Percentiles rank a stretch among this genome's conserved stretches.
Conservation (phyloP, 2,888 invertebrate species). For the Podabrus alpinus region DNA sequence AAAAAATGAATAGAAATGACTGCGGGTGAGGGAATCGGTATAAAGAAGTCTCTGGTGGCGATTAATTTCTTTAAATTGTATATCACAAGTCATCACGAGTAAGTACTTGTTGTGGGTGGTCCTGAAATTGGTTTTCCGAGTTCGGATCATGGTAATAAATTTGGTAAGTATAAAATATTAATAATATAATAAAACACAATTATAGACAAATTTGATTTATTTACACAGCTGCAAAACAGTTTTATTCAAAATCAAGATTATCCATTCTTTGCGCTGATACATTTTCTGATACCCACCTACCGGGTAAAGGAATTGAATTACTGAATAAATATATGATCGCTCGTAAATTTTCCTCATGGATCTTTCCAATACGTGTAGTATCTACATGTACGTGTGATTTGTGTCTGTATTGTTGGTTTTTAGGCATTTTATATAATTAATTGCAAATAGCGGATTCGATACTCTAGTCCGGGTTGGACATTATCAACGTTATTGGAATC, state of each 20-base stretch:
- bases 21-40: too few relatives aligned
- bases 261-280: slow-evolving; percentile 47
- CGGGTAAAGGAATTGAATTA: slow-evolving; percentile 49
- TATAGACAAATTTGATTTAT: slow-evolving; percentile 26
- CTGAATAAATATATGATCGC: slow-evolving; percentile 51
- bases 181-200: not conserved
- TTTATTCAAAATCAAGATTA: slow-evolving; percentile 45
- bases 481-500: slow-evolving; percentile 49
- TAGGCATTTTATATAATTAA: slow-evolving; percentile 45
- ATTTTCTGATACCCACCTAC: slow-evolving; percentile 43
- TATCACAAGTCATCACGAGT: not conserved
- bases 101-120: too few relatives aligned
- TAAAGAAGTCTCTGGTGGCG: too few relatives aligned
- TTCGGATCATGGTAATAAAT: not conserved
- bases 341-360: slow-evolving; percentile 47
- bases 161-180: not conserved
- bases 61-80: not conserved
- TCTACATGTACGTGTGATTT: slow-evolving; percentile 47
- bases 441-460: slow-evolving; percentile 46
- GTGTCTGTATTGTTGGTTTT: slow-evolving; percentile 44
- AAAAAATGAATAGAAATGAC: not conserved
- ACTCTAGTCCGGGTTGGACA: slow-evolving; percentile 42
- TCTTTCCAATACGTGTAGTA: slow-evolving; percentile 47
- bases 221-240: slow-evolving; percentile 43
- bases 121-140: not conserved